Evolutionary conservation across 1,140 invertebrate species (phyloP), one percentile per base, ranked within the genome.

Genomic region (Drosophila carrolli): DNA sequence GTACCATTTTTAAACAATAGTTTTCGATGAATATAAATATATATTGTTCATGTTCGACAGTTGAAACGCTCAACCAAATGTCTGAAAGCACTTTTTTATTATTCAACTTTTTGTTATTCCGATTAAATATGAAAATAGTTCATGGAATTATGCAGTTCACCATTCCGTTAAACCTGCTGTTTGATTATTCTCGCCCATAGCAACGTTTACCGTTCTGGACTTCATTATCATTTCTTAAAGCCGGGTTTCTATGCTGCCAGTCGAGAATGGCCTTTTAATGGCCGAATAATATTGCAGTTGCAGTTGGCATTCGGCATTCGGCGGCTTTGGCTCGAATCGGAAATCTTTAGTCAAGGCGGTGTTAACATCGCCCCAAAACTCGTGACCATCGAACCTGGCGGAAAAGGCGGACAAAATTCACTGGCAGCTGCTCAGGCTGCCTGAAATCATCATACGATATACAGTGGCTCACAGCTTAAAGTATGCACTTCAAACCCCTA

Each of bases 171-270:
- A 67, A 32, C 43, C 63, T 56, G 50, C 71, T 56, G 40, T 46
- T 66, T 72, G 38, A 35, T 65, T 68, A 68, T 68, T 65, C 65
- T 53, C 35, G 43, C 65, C 65, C 37, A 65, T 41, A 16, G 71
- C 71, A 29, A 37, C 57, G 55, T 84, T 86, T 89, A 89, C 84
- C 83, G 83, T 89, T 89, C 37, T 48, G 54, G 84, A 72, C 80
- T 89, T 89, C 80, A 89, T 89, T 89, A 89, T 89, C 84, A 89
- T 89, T 89, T 84, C 73, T 46, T 40, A 41, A 57, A 16, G 11
- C 60, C 59, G 14, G 50, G 29, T 7, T 32, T 65, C 41, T 37
- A 32, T 29, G 61, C 47, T 65, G 68, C 50, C 59, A 38, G 59
- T 54, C 43, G 32, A 75, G 58, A 81, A 67, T 56, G 76, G 76